phyloP scores from a whole-genome alignment of 2,888 invertebrate genomes.

The Capitulum mitella region DNA sequence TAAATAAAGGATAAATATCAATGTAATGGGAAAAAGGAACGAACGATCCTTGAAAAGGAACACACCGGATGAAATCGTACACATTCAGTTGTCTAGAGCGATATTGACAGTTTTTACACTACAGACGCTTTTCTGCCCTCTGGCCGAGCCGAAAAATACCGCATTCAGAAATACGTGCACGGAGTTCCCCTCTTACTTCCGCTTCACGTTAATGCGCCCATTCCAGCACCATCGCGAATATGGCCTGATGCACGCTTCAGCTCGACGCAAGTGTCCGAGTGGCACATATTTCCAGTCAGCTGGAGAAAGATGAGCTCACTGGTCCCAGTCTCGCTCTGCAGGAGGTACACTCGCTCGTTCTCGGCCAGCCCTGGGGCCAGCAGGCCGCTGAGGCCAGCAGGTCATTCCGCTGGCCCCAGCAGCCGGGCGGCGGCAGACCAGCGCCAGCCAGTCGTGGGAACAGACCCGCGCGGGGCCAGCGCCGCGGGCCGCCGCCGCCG shows the following conservation, averaged over 20 bases:
- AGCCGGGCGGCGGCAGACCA: neutral
- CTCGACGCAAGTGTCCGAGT: neutral
- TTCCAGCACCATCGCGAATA: too few species aligned
- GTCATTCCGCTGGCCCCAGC: neutral
- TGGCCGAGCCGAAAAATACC: too few species aligned
- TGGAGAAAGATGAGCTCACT: neutral
- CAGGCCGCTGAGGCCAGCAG: neutral
- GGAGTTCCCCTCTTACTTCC: too few species aligned
- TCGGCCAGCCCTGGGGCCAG: neutral
- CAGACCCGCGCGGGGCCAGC: neutral
- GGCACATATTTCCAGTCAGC: neutral
- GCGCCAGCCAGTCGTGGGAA: neutral
- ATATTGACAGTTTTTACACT: too few species aligned
- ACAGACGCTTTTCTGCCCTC: too few species aligned
- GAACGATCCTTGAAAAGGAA: too few species aligned
- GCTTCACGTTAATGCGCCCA: too few species aligned
- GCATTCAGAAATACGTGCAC: too few species aligned
- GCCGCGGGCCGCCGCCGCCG: neutral
- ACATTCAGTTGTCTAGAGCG: too few species aligned
- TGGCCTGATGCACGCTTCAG: neutral
- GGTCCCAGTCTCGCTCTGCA: neutral
- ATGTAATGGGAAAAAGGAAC: too few species aligned
- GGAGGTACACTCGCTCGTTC: neutral
- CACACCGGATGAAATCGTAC: too few species aligned
- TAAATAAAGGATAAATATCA: too few species aligned